Evolutionary conservation across 1,140 invertebrate genomes (phyloP), one percentile per base, ranked within the genome.

Genomic region (Diabrotica virgifera): DNA sequence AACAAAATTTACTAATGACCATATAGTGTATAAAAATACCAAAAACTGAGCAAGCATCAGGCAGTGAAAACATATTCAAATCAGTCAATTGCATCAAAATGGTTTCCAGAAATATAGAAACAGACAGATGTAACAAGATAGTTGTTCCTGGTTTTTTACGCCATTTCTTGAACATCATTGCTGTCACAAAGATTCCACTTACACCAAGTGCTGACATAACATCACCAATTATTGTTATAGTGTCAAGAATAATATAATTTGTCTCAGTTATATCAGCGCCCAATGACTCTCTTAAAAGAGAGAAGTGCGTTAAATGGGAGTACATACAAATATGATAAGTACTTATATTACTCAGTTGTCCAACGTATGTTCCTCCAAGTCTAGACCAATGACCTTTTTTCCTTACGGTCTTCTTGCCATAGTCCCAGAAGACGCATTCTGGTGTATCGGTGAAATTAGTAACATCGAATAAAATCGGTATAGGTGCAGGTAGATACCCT

Each of bases 261-360:
- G 8, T 76, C 3, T 46, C n/a, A 35, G 52, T 59, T 3, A 55
- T 46, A 14, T 62, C 53, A 7, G 56, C 52, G 36, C 35, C 11
- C 46, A 50, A 50, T 5, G 72, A 59, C 36, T 59, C 40, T 36
- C 86, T 72, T 40, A 87, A 71, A 70, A 86, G 80, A 5, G 83
- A 85, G 74, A 86, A 85, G 74, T 86, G 82, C 13, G 85, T 86
- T 52, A 87, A 75, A 74, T 86, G 86, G 38, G 82, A 81, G 64
- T 82, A 85, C 40, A 80, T 75, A 73, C 85, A 87, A 4, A 84
- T 53, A 5, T 81, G 78, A 7, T 85, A 71, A 50, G 80, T 74
- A 7, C 73, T 65, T 5, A 77, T 67, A 24, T 70, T 73, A 38
- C 74, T 72, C 5, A 68, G 64, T 24, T 65, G 61, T 11, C 68